Percentiles rank a stretch among this genome's conserved stretches.
Conservation (phyloP, 2,888 invertebrate genomes). For the Gari tellinella region DNA sequence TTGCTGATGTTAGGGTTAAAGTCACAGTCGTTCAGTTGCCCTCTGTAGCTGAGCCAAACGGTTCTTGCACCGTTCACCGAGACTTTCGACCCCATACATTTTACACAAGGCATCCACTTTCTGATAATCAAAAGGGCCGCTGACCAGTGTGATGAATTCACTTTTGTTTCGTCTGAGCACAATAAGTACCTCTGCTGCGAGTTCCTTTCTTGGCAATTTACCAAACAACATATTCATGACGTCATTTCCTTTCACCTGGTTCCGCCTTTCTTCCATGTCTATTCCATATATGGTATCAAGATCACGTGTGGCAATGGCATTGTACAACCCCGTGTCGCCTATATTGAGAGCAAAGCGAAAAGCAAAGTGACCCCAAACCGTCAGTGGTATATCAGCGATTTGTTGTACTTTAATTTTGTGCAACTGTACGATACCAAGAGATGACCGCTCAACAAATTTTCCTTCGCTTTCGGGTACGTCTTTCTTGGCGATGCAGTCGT, state of each 20-base stretch:
- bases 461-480: slow-evolving; percentile 28
- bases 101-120: slow-evolving; percentile 15
- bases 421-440: slow-evolving; percentile 40
- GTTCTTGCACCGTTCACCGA: slow-evolving; percentile 21
- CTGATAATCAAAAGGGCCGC: slow-evolving; percentile 20
- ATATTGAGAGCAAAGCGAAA: slow-evolving; percentile 38
- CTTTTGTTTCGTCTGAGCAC: slow-evolving; percentile 14
- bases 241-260: slow-evolving; percentile 32
- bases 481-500: slow-evolving; percentile 43
- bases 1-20: no score
- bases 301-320: slow-evolving; percentile 38
- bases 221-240: slow-evolving; percentile 38
- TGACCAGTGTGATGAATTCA: slow-evolving; percentile 4
- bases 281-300: slow-evolving; percentile 32
- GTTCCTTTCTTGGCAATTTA: slow-evolving; percentile 32
- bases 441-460: slow-evolving; percentile 34
- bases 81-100: slow-evolving; percentile 14
- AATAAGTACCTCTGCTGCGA: slow-evolving; percentile 6
- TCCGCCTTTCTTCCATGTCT: slow-evolving; percentile 48
- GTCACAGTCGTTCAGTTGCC: slow-evolving; percentile 9
- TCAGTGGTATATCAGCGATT: slow-evolving; percentile 15
- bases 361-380: slow-evolving; percentile 43
- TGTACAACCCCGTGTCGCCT: slow-evolving; percentile 44
- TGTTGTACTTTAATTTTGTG: slow-evolving; percentile 22
- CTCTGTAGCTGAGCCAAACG: slow-evolving; percentile 6